Evolutionary conservation across 1,140 invertebrate genomes (phyloP).

Genomic region (Macrosteles quadrilineatus): DNA sequence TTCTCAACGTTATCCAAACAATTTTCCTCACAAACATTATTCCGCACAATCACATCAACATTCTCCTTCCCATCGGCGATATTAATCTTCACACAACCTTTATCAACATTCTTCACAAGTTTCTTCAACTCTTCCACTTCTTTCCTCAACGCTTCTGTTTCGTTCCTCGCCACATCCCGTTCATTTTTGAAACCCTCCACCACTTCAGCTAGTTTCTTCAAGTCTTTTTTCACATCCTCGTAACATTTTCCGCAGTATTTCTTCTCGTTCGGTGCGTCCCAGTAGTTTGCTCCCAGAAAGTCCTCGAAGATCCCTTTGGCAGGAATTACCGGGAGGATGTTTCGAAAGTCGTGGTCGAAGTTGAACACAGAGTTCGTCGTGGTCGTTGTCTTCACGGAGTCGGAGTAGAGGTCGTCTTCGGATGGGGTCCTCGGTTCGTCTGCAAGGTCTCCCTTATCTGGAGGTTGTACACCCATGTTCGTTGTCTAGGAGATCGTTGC

Average conservation of each 20-base stretch:
- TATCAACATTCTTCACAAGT: neutral
- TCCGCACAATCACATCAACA: neutral
- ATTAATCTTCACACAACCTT: neutral
- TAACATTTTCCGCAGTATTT: neutral
- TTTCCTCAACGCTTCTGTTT: neutral
- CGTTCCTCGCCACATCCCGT: neutral
- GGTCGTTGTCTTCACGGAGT: neutral
- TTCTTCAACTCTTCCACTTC: constrained; percentile 10
- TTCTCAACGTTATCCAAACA: neutral
- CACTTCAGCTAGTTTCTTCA: neutral
- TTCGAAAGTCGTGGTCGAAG: neutral
- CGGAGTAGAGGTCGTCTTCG: constrained; percentile 1
- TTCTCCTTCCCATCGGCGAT: neutral
- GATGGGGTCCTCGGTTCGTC: neutral
- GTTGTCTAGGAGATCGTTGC: too few species aligned
- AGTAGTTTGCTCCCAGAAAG: neutral
- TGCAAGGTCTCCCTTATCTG: neutral
- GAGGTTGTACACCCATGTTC: neutral
- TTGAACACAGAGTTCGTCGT: neutral
- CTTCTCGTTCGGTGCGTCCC: neutral
- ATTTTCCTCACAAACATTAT: neutral
- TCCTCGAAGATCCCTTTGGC: neutral
- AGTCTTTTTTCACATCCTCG: constrained; percentile 7
- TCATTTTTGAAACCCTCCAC: neutral
- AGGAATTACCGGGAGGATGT: neutral